Evolutionary conservation across 2,113 vertebrate genomes (phyloP), one percentile per base, ranked within the genome.

Genomic region (Poeciliopsis occidentalis): DNA sequence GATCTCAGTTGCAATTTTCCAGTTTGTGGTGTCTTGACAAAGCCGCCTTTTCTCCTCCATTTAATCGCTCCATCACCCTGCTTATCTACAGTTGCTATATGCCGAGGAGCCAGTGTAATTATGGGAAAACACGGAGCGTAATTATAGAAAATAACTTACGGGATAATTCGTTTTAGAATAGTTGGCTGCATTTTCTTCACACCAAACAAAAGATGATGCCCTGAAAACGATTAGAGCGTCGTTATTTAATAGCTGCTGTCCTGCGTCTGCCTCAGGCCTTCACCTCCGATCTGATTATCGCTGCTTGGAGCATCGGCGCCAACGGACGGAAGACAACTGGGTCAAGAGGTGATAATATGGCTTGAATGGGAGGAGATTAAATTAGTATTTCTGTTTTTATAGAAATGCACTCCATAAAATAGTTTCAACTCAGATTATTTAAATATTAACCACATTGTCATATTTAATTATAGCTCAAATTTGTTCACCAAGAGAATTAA

Each of bases 1-100:
- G 69, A 88, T 86, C 78, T 89, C 62, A 3, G 66, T 64, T 80
- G 90, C 80, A 79, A 87, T 91, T 90, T 92, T 89, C 88, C 85
- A 81, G 69, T 85, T 85, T 86, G 72, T 32, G 44, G 73, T 71
- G 60, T 83, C 84, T 79, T 69, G 71, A 88, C 76, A 86, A 88
- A 81, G 82, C 65, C 81, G 69, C 70, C 51, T 64, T 81, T 79
- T 85, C 83, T 80, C 72, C 81, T 80, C 51, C 78, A 41, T 80
- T 90, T 82, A 84, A 84, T 71, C 80, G 27, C 77, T 82, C 81
- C 73, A 85, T 89, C 81, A 80, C 57, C 34, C 60, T 26, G 67
- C 70, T 82, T 67, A 83, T 83, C 82, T 83, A 78, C 76, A 82
- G 64, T 54, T 63, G 65, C 81, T 77, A 70, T 12, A 67, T 79